These are phyloP conservation scores for Tragelaphus buxtoni DNA, from an alignment of 2,113 vertebrate species.

Conservation along the genomic window DNA sequence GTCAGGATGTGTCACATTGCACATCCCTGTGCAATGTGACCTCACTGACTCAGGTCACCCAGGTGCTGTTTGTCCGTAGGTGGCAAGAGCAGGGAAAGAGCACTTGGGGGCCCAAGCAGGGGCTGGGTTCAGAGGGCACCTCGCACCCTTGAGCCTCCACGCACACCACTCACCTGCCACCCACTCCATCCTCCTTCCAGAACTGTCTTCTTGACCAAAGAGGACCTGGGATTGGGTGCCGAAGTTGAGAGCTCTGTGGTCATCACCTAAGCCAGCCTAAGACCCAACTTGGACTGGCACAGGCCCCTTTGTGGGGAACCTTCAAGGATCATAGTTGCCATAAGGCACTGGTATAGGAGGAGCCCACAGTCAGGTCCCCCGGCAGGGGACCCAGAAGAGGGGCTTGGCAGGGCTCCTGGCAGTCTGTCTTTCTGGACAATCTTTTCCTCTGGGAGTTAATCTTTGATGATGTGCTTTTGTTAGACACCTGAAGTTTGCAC, in stretches of 20 bases:
- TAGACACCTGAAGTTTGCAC: accelerated
- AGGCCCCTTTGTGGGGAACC: not conserved
- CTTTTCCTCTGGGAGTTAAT: not conserved
- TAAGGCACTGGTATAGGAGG: not conserved
- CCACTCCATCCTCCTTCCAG: accelerated
- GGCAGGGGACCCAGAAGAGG: accelerated
- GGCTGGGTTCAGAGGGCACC: accelerated
- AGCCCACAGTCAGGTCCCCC: no score
- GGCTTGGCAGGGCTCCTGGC: not conserved
- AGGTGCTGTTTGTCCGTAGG: accelerated
- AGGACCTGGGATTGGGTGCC: no score
- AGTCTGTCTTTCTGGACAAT: not conserved
- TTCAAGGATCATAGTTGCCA: accelerated
- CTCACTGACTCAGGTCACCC: accelerated
- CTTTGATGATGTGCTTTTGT: not conserved
- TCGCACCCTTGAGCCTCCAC: accelerated
- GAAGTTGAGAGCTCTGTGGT: not conserved
- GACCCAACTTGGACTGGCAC: no score
- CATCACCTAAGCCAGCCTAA: not conserved
- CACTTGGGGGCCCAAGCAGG: not conserved
- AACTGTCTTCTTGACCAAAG: not conserved
- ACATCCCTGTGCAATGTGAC: not conserved
- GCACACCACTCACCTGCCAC: accelerated
- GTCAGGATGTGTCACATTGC: no score
- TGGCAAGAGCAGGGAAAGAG: not conserved